Evolutionary conservation across 64 coral and sea anemone species (phyloP), one percentile per base, ranked within the genome.

Genomic region (Montipora sp.): DNA sequence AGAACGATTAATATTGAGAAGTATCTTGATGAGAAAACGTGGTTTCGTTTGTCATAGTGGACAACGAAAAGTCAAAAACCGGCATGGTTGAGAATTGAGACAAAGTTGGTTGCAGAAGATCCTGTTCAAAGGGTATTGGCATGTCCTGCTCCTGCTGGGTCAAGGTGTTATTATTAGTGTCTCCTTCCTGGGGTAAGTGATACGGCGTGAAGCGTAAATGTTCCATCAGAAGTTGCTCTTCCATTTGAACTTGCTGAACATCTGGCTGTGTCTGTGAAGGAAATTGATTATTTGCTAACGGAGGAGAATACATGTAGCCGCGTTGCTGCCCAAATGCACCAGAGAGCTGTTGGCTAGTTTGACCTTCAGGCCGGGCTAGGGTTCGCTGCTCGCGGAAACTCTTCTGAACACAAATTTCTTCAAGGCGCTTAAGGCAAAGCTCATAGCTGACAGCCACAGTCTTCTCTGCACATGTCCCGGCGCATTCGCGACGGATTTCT

Each of bases 401-500:
- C 24, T 44, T 67, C 44, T 68, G 9, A 16, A 15, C 61, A 18
- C 18, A 8, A 9, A 68, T 84, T 47, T 68, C 81, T 24, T 68
- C 3, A 68, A 84, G 59, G 67, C 59, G 24, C 44, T 19, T 46
- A 15, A 22, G 59, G 2, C 13, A 84, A 68, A 67, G 61, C 10
- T 61, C 59, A 2, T 36, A 13, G 60, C 81, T 67, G 16, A 19
- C 61, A 13, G 59, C 13, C 2, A 19, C 15, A 7, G 24, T 24
- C 47, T 84, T 69, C 18, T 65, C 59, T 47, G 59, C 43, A 13
- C 44, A 2, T 0, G 81, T 18, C 19, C 81, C 81, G 1, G 5
- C 5, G 45, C 59, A 84, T 47, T 67, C 81, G 1, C 44, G 24
- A 47, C 59, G 81, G 23, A 84, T 20, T 69, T 84, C 81, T 84